phyloP scores from a whole-genome alignment of 92 coral and sea anemone species.

The Bergia puertoricense region DNA sequence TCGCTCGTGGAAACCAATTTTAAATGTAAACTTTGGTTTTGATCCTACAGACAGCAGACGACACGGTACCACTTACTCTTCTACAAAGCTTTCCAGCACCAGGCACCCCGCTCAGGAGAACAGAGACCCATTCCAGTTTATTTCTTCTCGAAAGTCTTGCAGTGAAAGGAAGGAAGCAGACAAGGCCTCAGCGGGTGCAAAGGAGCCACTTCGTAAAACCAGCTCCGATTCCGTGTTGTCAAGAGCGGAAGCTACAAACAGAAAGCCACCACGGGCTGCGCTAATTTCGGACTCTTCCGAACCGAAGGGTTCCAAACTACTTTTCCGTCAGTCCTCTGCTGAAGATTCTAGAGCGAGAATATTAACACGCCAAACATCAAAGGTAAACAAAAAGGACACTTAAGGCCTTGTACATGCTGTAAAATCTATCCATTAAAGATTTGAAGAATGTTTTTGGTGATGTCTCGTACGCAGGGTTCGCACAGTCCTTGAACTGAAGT shows the following conservation, averaged over 20 bases:
- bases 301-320: background rate
- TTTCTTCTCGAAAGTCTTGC: conserved; percentile 2
- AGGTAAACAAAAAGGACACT: background rate
- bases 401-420: too few species aligned
- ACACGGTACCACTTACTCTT: background rate
- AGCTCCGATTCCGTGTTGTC: conserved; percentile 20
- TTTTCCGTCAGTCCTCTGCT: conserved; percentile 18
- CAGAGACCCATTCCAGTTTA: conserved; percentile 42
- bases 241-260: conserved; percentile 16
- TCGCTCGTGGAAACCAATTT: too few species aligned
- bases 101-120: conserved; percentile 22
- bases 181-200: background rate
- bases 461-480: too few species aligned
- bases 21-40: background rate
- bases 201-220: conserved; percentile 40
- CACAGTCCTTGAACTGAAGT: too few species aligned
- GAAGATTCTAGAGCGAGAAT: conserved; percentile 25
- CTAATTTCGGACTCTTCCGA: conserved; percentile 10
- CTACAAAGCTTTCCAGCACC: background rate
- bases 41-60: conserved; percentile 9
- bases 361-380: conserved; percentile 26
- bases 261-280: background rate
- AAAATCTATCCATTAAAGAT: too few species aligned
- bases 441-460: too few species aligned
- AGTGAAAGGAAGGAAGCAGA: conserved; percentile 7